Evolutionary conservation across 2,113 vertebrate species (phyloP).

Genomic region (Catagonus wagneri): DNA sequence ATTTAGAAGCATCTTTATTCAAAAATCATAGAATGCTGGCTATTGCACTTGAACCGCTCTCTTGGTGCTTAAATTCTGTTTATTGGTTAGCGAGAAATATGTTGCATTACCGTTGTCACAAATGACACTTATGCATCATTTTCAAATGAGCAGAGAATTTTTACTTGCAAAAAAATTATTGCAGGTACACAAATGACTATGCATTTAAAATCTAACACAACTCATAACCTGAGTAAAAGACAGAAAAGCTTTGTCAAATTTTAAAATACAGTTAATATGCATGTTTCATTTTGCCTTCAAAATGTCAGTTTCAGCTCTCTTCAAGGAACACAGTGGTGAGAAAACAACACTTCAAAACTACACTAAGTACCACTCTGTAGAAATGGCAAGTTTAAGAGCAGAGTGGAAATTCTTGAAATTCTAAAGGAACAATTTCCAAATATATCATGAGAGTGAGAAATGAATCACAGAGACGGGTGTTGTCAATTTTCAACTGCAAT

Average conservation of each 20-base stretch:
- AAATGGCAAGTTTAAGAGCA: constrained; percentile 70
- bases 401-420: constrained; percentile 55
- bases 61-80: not conserved
- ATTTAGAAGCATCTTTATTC: not conserved
- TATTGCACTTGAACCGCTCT: not conserved
- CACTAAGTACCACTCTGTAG: constrained; percentile 27
- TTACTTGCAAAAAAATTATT: not conserved
- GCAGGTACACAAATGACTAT: not conserved
- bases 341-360: constrained; percentile 48
- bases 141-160: not conserved
- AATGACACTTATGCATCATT: not conserved
- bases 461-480: constrained; percentile 57
- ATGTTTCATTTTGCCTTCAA: constrained; percentile 63
- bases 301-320: constrained; percentile 57
- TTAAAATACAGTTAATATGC: constrained; percentile 27
- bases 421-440: constrained; percentile 71
- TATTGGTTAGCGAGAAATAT: not conserved
- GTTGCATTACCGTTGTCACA: not conserved
- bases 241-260: constrained; percentile 36
- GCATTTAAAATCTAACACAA: constrained; percentile 14
- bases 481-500: constrained; percentile 6
- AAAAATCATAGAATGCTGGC: not conserved
- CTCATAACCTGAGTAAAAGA: not conserved
- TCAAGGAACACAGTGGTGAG: constrained; percentile 21
- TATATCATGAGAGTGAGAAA: constrained; percentile 67